phyloP scores from a whole-genome alignment of 2,888 invertebrate species.

The Diplazon laetatorius region DNA sequence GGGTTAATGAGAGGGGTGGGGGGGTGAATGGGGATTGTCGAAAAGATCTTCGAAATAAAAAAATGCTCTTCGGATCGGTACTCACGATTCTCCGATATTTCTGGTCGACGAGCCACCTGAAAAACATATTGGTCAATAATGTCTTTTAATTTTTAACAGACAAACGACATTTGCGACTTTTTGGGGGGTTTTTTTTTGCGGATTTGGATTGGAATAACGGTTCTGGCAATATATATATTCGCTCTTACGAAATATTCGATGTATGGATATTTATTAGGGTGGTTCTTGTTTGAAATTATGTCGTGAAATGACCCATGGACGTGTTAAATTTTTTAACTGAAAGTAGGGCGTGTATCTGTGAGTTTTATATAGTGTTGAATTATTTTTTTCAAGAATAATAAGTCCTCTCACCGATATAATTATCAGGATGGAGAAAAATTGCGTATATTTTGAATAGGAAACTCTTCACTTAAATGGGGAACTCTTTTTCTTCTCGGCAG shows the following conservation, averaged over 20 bases:
- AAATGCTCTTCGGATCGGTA: conserved; percentile 66
- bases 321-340: too few relatives aligned
- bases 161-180: conserved; percentile 34
- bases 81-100: conserved; percentile 81
- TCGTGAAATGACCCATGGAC: too few relatives aligned
- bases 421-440: too few relatives aligned
- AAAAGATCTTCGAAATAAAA: conserved; percentile 17
- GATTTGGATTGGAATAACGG: conserved; percentile 53
- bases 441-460: too few relatives aligned
- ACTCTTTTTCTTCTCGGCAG: too few relatives aligned
- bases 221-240: conserved; percentile 36
- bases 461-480: too few relatives aligned
- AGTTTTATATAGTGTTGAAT: too few relatives aligned
- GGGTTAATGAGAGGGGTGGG: conserved; percentile 25
- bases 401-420: too few relatives aligned
- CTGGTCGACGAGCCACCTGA: conserved; percentile 77
- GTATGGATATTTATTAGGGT: too few relatives aligned
- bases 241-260: conserved; percentile 40
- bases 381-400: too few relatives aligned
- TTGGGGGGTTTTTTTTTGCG: conserved; percentile 11
- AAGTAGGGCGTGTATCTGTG: too few relatives aligned
- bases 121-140: conserved; percentile 65
- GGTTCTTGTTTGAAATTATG: too few relatives aligned
- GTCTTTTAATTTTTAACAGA: not conserved
- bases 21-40: conserved; percentile 1